Percentiles rank a stretch among this genome's conserved stretches.
Conservation (phyloP, 2,888 invertebrate species). For the Hesperia comma region DNA sequence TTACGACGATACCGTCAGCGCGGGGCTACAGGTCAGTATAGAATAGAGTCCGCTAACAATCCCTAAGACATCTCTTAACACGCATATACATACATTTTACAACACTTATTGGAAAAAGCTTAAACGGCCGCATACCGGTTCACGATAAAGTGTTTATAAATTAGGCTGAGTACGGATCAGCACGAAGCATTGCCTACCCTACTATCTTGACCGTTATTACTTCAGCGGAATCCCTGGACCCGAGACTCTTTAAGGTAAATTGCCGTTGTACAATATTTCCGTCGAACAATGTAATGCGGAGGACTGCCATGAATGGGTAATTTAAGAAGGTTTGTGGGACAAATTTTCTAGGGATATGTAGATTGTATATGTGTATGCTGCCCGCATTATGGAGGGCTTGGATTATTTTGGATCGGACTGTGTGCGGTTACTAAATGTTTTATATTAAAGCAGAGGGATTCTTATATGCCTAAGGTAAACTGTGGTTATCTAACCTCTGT, state of each 20-base stretch:
- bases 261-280: slow-evolving; percentile 45
- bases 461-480: no score
- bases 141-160: slow-evolving; percentile 50
- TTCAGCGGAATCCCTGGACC: slow-evolving; percentile 44
- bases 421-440: slow-evolving; percentile 11
- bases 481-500: no score
- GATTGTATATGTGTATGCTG: background rate
- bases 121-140: slow-evolving; percentile 37
- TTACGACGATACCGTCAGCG: no score
- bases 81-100: slow-evolving; percentile 13
- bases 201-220: slow-evolving; percentile 56
- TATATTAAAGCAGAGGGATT: background rate
- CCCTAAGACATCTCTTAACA: background rate
- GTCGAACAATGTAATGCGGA: slow-evolving; percentile 49
- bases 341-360: slow-evolving; percentile 20
- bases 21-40: no score
- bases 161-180: slow-evolving; percentile 49
- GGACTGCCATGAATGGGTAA: slow-evolving; percentile 48
- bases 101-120: slow-evolving; percentile 49
- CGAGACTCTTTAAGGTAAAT: slow-evolving; percentile 52
- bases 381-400: slow-evolving; percentile 7
- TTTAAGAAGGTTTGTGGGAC: slow-evolving; percentile 40
- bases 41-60: no score
- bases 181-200: slow-evolving; percentile 51
- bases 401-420: slow-evolving; percentile 23